Conservation (phyloP, 2,888 invertebrate genomes). For the Melanchra persicariae region DNA sequence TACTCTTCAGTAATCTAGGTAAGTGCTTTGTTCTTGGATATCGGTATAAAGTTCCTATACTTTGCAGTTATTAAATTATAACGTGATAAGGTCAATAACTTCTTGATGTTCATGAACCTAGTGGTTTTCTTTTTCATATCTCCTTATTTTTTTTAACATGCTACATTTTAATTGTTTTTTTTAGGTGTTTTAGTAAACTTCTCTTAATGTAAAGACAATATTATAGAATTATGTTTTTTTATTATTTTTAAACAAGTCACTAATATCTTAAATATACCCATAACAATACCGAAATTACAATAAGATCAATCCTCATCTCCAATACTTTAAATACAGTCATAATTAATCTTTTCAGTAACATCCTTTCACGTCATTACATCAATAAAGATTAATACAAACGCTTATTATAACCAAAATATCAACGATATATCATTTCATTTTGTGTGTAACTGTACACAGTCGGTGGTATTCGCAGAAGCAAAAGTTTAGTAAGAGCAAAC, state of each 20-base stretch:
- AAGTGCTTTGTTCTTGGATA: slow-evolving; percentile 47
- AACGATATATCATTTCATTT: slow-evolving; percentile 54
- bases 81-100: slow-evolving; percentile 31
- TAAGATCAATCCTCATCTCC: slow-evolving; percentile 3
- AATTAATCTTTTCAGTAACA: slow-evolving; percentile 22
- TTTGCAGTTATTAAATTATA: slow-evolving; percentile 33
- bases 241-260: no score
- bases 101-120: background rate
- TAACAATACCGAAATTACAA: slow-evolving; percentile 11
- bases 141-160: no score
- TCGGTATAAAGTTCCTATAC: slow-evolving; percentile 37
- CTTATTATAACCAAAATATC: slow-evolving; percentile 17
- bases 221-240: no score
- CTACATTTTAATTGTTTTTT: no score
- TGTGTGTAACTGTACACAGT: slow-evolving; percentile 72
- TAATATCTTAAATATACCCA: no score
- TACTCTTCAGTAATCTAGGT: slow-evolving; percentile 35
- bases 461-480: slow-evolving; percentile 80
- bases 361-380: slow-evolving; percentile 12
- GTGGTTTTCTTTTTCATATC: no score
- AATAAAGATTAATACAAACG: slow-evolving; percentile 29
- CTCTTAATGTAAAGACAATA: no score
- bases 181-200: background rate
- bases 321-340: slow-evolving; percentile 29
- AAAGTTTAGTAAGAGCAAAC: slow-evolving; percentile 80